Conservation (phyloP, 2,797 vertebrate genomes). For the Falco novaeseelandiae region DNA sequence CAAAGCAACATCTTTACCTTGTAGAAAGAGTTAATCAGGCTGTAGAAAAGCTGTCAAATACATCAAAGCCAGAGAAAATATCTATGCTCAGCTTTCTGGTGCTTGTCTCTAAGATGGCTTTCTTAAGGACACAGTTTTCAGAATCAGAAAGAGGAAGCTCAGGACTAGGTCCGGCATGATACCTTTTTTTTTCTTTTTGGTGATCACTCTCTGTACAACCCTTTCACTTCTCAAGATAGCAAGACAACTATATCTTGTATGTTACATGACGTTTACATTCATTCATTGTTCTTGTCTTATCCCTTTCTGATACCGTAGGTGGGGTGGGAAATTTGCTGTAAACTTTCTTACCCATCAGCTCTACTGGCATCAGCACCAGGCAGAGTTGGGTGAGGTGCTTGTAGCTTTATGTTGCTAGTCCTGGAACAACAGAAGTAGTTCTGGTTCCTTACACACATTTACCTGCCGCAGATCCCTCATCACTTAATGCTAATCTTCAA, state of each 20-base stretch:
- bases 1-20: not conserved
- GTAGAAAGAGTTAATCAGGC: not conserved
- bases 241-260: not conserved
- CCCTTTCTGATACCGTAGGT: not conserved
- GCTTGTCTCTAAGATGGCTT: not conserved
- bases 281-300: not conserved
- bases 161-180: not conserved
- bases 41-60: not conserved
- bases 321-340: not conserved
- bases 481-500: not conserved
- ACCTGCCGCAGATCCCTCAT: not conserved
- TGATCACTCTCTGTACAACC: not conserved
- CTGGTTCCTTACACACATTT: not conserved
- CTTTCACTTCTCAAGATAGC: not conserved
- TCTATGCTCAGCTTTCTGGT: not conserved
- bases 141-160: not conserved
- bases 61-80: not conserved
- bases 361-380: accelerated
- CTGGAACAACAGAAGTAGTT: not conserved
- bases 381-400: not conserved
- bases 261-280: not conserved
- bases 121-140: not conserved
- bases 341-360: not conserved
- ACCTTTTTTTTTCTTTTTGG: not conserved
- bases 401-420: not conserved